Conservation (phyloP, 2,888 invertebrate genomes). For the Eilema griseolum region DNA sequence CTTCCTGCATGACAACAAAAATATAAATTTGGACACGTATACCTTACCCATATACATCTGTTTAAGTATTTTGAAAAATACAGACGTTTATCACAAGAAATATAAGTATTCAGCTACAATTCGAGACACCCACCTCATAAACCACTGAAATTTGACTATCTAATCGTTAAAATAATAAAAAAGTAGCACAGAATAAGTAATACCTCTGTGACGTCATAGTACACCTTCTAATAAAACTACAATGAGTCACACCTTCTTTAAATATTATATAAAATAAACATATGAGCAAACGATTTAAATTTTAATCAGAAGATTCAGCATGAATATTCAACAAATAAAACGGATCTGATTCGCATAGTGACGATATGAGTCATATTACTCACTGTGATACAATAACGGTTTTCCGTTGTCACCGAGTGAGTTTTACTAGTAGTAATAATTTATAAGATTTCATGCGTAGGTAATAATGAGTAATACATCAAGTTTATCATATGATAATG, state of each 20-base stretch:
- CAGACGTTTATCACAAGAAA: neutral
- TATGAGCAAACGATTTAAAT: conserved; percentile 24
- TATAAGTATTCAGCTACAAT: neutral
- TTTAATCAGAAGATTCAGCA: conserved; percentile 17
- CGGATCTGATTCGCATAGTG: conserved; percentile 18
- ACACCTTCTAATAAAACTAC: conserved; percentile 12
- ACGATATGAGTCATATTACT: conserved; percentile 29
- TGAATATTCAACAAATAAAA: conserved; percentile 29
- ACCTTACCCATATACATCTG: too few relatives aligned
- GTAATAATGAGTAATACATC: conserved; percentile 11
- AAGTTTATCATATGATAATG: neutral
- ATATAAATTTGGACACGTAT: too few relatives aligned
- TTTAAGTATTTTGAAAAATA: neutral
- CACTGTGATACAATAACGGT: conserved; percentile 30
- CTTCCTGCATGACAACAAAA: neutral
- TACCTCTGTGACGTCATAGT: neutral
- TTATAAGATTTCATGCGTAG: neutral
- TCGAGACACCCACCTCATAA: neutral
- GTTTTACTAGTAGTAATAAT: neutral
- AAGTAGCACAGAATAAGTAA: conserved; percentile 1
- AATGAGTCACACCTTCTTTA: conserved; percentile 14
- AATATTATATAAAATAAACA: conserved; percentile 21
- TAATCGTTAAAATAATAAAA: conserved; percentile 4
- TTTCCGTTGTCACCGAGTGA: conserved; percentile 19
- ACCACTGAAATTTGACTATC: neutral